These are phyloP conservation scores for Pseudopipra pipra DNA, from an alignment of 2,113 vertebrate genomes.

Conservation along the genomic window DNA sequence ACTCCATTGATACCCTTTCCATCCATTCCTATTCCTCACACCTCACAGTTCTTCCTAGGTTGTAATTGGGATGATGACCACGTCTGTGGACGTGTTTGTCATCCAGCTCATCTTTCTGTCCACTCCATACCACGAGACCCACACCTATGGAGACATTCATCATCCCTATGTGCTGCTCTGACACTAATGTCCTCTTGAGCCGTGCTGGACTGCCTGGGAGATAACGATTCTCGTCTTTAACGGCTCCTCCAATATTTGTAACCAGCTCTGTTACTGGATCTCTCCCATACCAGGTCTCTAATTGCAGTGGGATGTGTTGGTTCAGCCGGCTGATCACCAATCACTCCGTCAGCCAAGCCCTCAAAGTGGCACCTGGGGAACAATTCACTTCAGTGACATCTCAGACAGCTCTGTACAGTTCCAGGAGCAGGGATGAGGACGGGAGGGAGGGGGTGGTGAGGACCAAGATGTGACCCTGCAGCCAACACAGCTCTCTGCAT, in stretches of 20 bases:
- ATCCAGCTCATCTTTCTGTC: neutral
- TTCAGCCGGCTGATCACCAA: neutral
- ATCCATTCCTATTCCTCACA: neutral
- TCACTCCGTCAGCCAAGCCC: conserved; percentile 4
- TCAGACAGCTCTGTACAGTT: neutral
- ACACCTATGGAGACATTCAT: neutral
- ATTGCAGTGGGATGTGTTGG: neutral
- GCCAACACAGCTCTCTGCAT: neutral
- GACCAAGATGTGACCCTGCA: neutral
- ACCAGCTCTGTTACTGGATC: neutral
- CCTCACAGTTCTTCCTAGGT: neutral
- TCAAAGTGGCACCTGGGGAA: neutral
- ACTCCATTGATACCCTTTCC: neutral
- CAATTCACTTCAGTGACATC: neutral
- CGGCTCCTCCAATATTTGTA: neutral
- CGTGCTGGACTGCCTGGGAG: neutral
- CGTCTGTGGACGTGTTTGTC: neutral
- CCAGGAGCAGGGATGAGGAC: neutral
- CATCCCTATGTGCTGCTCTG: neutral
- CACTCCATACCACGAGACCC: neutral
- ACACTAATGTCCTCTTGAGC: neutral
- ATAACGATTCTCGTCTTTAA: neutral
- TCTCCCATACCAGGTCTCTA: neutral
- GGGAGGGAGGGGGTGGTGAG: neutral
- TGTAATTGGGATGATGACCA: neutral